A percentile compares a stretch with the other conserved stretches of the same genome.
Conservation (phyloP, 2,113 vertebrate species). For the Copsychus sechellarum region DNA sequence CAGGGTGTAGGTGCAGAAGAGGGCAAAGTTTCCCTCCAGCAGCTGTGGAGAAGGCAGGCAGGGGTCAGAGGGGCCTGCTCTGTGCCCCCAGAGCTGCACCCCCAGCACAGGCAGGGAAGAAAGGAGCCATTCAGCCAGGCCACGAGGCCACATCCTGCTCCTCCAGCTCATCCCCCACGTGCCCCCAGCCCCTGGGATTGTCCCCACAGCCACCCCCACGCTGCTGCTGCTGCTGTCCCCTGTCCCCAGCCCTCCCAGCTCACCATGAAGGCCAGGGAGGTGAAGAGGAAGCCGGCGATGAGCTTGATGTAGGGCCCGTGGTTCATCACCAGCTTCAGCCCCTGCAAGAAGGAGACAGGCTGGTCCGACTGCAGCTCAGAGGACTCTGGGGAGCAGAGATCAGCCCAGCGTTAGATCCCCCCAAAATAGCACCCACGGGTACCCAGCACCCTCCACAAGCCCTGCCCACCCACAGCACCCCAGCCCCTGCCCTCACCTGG, state of each 20-base stretch:
- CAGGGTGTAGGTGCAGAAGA: constrained; percentile 92
- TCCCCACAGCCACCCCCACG: background rate
- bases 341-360: constrained; percentile 80
- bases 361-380: constrained; percentile 62
- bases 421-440: background rate
- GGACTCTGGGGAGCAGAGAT: constrained; percentile 71
- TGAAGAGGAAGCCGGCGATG: constrained; percentile 91
- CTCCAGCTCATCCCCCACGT: accelerated
- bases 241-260: background rate
- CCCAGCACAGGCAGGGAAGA: accelerated
- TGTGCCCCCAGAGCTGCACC: background rate
- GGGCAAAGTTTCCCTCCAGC: constrained; percentile 94
- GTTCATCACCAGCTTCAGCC: constrained; percentile 86
- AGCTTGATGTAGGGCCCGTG: constrained; percentile 89
- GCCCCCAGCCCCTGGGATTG: background rate
- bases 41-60: constrained; percentile 71
- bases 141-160: background rate
- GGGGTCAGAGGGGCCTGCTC: background rate
- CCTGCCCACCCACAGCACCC: background rate
- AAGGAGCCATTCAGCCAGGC: accelerated
- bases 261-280: constrained; percentile 94
- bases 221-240: background rate
- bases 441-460: background rate
- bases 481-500: accelerated
- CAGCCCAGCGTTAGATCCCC: background rate